phyloP scores from a whole-genome alignment of 2,888 invertebrate genomes.

The Plagodis pulveraria region DNA sequence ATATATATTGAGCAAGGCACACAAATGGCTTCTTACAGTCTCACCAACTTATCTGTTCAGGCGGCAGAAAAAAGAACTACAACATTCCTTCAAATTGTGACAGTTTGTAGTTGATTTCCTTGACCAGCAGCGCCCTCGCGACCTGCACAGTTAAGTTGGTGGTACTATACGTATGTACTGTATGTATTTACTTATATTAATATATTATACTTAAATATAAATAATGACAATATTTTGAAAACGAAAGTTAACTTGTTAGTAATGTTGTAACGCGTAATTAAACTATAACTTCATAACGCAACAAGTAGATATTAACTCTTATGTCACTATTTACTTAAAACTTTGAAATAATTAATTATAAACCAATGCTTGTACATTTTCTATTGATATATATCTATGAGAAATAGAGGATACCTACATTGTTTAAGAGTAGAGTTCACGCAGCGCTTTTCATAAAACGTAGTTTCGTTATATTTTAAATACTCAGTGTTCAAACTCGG shows the following conservation, averaged over 20 bases:
- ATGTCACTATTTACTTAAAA: constrained; percentile 9
- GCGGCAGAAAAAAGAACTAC: too few species aligned
- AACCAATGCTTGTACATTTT: constrained; percentile 9
- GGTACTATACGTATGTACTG: neutral
- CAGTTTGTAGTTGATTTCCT: too few species aligned
- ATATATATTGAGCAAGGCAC: neutral
- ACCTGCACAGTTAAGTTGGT: too few species aligned
- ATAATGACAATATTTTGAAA: constrained; percentile 58
- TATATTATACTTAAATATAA: constrained; percentile 19
- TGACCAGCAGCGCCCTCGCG: too few species aligned
- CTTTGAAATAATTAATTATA: constrained; percentile 2
- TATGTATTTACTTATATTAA: neutral
- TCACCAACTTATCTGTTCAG: too few species aligned
- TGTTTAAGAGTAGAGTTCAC: too few species aligned
- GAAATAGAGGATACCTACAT: too few species aligned
- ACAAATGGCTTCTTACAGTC: constrained; percentile 5
- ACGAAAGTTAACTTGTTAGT: constrained; percentile 41
- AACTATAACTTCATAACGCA: constrained; percentile 53
- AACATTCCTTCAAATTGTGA: too few species aligned
- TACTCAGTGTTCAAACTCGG: too few species aligned
- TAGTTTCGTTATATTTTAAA: too few species aligned
- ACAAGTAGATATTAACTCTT: constrained; percentile 42
- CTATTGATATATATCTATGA: neutral
- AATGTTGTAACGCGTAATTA: constrained; percentile 49
- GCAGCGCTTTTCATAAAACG: too few species aligned